Conservation (phyloP, 2,888 invertebrate genomes). For the Drosophila infuscata region DNA sequence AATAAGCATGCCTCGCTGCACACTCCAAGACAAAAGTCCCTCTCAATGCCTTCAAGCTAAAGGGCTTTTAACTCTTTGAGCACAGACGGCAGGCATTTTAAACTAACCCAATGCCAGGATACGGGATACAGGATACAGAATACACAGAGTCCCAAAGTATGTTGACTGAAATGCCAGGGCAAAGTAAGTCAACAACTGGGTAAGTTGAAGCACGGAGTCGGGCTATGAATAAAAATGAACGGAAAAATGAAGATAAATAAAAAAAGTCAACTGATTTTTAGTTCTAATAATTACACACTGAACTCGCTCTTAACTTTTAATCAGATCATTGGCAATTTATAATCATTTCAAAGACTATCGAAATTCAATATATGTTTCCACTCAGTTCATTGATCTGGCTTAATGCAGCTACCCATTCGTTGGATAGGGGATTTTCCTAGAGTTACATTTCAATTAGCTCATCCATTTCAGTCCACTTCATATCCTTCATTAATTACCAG, state of each 20-base stretch:
- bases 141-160: not conserved
- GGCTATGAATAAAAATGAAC: slow-evolving; percentile 5
- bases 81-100: slow-evolving; percentile 21
- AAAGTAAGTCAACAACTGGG: slow-evolving; percentile 42
- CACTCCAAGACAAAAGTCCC: slow-evolving; percentile 30
- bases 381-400: not conserved
- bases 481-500: not conserved
- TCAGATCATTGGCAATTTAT: not conserved
- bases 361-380: not conserved
- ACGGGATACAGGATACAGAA: slow-evolving; percentile 12
- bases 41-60: slow-evolving; percentile 32
- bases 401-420: not conserved
- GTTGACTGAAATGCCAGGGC: slow-evolving; percentile 45
- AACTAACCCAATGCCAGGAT: slow-evolving; percentile 30
- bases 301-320: not conserved
- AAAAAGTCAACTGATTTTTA: not conserved
- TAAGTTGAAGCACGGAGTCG: not conserved
- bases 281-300: not conserved
- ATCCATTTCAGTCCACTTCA: not conserved
- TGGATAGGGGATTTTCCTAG: fast-evolving
- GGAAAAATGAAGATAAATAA: not conserved
- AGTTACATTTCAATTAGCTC: not conserved
- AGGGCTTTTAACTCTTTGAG: slow-evolving; percentile 39
- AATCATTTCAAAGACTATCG: too few relatives aligned
- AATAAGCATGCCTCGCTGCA: slow-evolving; percentile 16